phyloP scores from a whole-genome alignment of 2,888 invertebrate species.

The Plusia festucae region DNA sequence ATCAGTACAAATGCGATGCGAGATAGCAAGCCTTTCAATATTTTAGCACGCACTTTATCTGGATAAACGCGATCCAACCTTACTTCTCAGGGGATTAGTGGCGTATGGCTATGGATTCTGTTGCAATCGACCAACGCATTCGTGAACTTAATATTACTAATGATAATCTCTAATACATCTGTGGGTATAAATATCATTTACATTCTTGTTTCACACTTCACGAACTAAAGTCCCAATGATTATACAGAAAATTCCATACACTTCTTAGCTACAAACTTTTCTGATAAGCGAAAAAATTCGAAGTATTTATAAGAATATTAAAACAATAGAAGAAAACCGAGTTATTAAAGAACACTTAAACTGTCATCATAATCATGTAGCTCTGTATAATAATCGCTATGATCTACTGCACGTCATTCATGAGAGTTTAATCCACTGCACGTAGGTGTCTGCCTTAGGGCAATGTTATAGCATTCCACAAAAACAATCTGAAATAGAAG shows the following conservation, averaged over 20 bases:
- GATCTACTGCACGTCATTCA: slow-evolving; percentile 3
- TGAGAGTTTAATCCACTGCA: neutral
- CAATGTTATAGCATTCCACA: neutral
- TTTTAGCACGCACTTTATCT: slow-evolving; percentile 85
- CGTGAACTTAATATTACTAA: slow-evolving; percentile 44
- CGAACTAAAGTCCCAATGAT: no score
- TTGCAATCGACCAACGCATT: slow-evolving; percentile 55
- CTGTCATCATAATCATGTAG: slow-evolving; percentile 5
- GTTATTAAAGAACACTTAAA: neutral
- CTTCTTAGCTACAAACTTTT: neutral
- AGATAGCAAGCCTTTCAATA: slow-evolving; percentile 82
- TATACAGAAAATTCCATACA: no score
- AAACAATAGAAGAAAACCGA: neutral
- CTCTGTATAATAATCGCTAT: slow-evolving; percentile 1
- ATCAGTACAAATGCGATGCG: slow-evolving; percentile 85
- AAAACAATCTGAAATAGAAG: neutral
- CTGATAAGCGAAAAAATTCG: neutral
- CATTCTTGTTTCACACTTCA: no score
- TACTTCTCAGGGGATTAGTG: slow-evolving; percentile 71
- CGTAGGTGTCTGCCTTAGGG: slow-evolving; percentile 7
- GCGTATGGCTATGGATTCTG: slow-evolving; percentile 55
- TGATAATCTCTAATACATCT: slow-evolving; percentile 53
- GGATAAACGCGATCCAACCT: slow-evolving; percentile 81
- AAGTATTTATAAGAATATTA: neutral
- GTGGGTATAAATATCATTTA: slow-evolving; percentile 12